A percentile compares a stretch with the other conserved stretches of the same genome.
Conservation (phyloP, 2,113 vertebrate genomes). For the Gymnogyps californianus region DNA sequence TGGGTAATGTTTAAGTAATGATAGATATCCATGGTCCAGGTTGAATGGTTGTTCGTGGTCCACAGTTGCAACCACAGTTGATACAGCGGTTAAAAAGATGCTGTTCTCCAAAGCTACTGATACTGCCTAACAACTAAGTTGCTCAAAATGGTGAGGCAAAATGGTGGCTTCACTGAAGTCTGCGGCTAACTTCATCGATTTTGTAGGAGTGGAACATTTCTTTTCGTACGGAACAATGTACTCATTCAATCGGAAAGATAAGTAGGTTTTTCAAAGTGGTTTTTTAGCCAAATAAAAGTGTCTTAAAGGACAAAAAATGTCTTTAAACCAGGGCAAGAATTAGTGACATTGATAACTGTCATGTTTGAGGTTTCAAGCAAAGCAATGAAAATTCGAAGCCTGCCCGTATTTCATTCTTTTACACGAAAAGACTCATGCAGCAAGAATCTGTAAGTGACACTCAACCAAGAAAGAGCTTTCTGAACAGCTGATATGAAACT, state of each 20-base stretch:
- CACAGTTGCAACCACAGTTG: neutral
- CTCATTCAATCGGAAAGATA: neutral
- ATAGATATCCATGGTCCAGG: neutral
- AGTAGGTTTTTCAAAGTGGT: neutral
- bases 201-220: neutral
- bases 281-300: neutral
- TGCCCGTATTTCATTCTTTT: neutral
- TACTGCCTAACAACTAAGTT: neutral
- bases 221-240: neutral
- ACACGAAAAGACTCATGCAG: neutral
- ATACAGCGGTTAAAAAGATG: neutral
- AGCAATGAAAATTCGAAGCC: neutral
- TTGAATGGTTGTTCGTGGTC: neutral
- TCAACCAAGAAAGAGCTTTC: slow-evolving; percentile 36
- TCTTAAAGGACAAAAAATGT: neutral
- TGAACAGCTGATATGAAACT: slow-evolving; percentile 68
- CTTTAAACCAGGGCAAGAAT: neutral
- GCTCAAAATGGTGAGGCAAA: neutral
- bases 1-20: neutral
- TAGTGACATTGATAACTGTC: slow-evolving; percentile 14
- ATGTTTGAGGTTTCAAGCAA: neutral
- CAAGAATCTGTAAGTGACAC: slow-evolving; percentile 53
- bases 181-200: neutral
- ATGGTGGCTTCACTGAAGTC: neutral
- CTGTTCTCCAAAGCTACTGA: neutral